Base-by-base conservation (phyloP, 2,797 vertebrate genomes). In the Benthosema pterotum region DNA sequence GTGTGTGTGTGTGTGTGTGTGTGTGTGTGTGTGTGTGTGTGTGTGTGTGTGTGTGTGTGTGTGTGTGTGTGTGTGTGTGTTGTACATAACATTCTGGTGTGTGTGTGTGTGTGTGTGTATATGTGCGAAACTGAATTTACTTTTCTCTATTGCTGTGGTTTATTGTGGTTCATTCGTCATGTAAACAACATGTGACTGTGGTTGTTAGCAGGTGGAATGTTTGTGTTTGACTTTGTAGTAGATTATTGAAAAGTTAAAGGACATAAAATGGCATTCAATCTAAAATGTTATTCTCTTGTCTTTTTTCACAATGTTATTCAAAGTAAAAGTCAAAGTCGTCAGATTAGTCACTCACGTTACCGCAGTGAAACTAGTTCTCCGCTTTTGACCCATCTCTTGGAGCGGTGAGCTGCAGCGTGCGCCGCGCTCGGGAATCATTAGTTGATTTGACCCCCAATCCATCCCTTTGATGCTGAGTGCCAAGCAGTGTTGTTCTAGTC, bases 191-290 rank as follows among this genome's bases (percentile, higher is more conserved):
- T 38, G 32, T 38, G 32, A 38, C 32, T 89, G 90, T 92, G 90
- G 87, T 91, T 89, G 32, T 83, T 88, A 91, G 84, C 74, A 80
- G 78, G 86, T 93, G 80, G 91, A 87, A 72, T 88, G 88, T 92
- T 84, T 85, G 79, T 88, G 74, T 90, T 85, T 89, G 87, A 84
- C 86, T 92, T 93, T 92, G 90, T 92, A 90, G 89, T 91, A 87
- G 87, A 85, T 83, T 86, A 75, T 87, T 87, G 82, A 84, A 73
- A 89, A 89, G 78, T 75, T 87, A 67, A 71, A 73, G 86, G 83
- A 87, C 84, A 91, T 92, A 90, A 74, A 93, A 93, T 80, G 82
- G 84, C 87, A 90, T 89, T 38, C 8, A 38, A 38, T 92, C 67
- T 71, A 84, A 87, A 84, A 71, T 38, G 78, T 60, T 38, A 57